Base-by-base conservation (phyloP, 2,113 vertebrate species). In the Toxostoma redivivum region DNA sequence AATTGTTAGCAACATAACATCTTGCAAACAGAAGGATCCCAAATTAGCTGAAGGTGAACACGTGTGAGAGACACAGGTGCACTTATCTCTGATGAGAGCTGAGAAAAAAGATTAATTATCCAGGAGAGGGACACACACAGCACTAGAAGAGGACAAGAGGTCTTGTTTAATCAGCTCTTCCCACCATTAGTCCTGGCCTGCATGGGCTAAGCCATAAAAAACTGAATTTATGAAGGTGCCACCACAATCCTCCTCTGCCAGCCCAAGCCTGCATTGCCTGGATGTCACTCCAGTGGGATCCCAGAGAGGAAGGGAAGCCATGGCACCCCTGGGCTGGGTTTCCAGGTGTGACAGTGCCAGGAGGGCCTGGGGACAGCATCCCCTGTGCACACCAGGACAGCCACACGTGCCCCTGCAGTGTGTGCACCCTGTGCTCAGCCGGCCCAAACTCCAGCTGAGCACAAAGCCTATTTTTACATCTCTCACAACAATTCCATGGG, bases 361-460 rank as follows among this genome's bases (percentile, higher is more conserved):
- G 10, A 69, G 28, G 66, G 61, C 38, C 38, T 15, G 28, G 48
- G 65, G 60, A 47, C 67, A 37, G 47, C 3, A 9, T 6, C 15
- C 51, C 60, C 61, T 0, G 0, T 7, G n/a, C 42, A 42, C 30
- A 22, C 4, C 70, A 16, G 35, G 44, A 10, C 66, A 53, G 82
- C 45, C 15, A 28, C 86, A 76, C 0, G 1, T 5, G 17, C 11
- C 6, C 38, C 35, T 5, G 2, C 2, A 2, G 23, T 0, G 21
- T 6, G 7, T 15, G 35, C 23, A 48, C 79, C 23, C 56, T 40
- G 65, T 77, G 83, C 89, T 88, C 73, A 14, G 88, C 24, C 64
- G 67, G 94, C 70, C 91, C 89, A 21, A 58, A 14, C 64, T 38
- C 87, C 83, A 80, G 90, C 87, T 76, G 91, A 88, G 77, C 90